phyloP scores from a whole-genome alignment of 1,140 invertebrate genomes.

The Diachasmimorpha longicaudata region DNA sequence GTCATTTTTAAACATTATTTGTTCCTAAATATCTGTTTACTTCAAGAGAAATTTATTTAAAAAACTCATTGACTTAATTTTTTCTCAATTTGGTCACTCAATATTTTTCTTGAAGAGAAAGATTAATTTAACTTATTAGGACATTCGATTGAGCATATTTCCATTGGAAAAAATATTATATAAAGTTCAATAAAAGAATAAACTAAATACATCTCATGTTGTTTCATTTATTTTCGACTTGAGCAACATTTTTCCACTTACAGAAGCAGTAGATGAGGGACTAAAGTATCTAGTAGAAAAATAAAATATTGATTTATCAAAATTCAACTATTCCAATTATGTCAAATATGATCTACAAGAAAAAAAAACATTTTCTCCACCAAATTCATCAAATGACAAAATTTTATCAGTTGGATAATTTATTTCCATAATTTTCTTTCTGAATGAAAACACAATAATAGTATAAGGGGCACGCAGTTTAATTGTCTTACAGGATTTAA shows the following conservation, averaged over 20 bases:
- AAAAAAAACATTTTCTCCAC: not conserved
- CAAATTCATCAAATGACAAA: not conserved
- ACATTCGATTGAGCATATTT: too few relatives aligned
- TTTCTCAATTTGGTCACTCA: too few relatives aligned
- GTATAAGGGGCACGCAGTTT: not conserved
- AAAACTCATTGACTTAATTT: too few relatives aligned
- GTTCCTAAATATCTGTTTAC: too few relatives aligned
- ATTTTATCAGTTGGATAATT: not conserved
- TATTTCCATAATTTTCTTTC: not conserved
- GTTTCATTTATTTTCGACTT: conserved; percentile 1
- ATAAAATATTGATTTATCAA: not conserved
- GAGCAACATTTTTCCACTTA: conserved; percentile 1
- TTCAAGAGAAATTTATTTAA: too few relatives aligned
- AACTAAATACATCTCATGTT: too few relatives aligned
- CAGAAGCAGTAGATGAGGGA: not conserved
- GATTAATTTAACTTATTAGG: too few relatives aligned
- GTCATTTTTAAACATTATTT: too few relatives aligned
- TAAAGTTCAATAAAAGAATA: too few relatives aligned
- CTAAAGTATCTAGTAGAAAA: not conserved
- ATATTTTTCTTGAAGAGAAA: too few relatives aligned
- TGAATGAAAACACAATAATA: not conserved
- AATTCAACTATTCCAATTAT: not conserved
- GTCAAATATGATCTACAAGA: not conserved
- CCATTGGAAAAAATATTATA: too few relatives aligned
- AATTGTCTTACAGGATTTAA: not conserved